A percentile compares a stretch with the other conserved stretches of the same genome.
phyloP scores from a whole-genome alignment of 2,797 vertebrate genomes.

The Megaceryle alcyon region DNA sequence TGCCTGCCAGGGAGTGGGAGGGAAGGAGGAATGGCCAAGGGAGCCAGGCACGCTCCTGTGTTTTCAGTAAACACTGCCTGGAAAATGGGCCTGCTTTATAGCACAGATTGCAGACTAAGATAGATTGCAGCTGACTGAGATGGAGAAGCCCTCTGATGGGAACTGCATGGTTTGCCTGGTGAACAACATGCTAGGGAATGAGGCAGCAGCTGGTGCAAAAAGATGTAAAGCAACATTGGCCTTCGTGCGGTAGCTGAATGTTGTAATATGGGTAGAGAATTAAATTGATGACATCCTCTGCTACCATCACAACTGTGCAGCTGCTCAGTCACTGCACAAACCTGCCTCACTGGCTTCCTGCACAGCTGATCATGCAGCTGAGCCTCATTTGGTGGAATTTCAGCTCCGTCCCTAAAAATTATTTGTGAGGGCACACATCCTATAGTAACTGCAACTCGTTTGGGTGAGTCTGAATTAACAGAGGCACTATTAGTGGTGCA shows the following conservation, averaged over 20 bases:
- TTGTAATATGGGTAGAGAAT: background rate
- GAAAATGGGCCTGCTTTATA: constrained; percentile 54
- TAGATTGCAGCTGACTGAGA: constrained; percentile 22
- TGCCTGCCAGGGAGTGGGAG: background rate
- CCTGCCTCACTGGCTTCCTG: background rate
- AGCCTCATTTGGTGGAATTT: background rate
- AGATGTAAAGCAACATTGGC: background rate
- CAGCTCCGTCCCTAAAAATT: background rate
- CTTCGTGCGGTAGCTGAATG: background rate
- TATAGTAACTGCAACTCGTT: background rate
- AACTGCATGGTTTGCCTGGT: background rate
- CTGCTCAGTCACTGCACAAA: background rate
- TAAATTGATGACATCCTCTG: background rate
- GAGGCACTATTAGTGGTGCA: background rate
- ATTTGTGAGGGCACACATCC: background rate
- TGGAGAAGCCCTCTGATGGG: background rate
- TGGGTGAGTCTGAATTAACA: background rate
- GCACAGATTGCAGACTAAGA: constrained; percentile 57
- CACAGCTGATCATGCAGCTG: background rate
- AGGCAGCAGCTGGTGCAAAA: background rate
- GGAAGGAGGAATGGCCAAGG: constrained; percentile 1
- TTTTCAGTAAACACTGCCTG: constrained; percentile 75
- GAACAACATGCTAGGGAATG: background rate
- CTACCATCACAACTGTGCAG: background rate
- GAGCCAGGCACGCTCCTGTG: constrained; percentile 64